phyloP scores from a whole-genome alignment of 2,797 vertebrate species.

The Falco cherrug region DNA sequence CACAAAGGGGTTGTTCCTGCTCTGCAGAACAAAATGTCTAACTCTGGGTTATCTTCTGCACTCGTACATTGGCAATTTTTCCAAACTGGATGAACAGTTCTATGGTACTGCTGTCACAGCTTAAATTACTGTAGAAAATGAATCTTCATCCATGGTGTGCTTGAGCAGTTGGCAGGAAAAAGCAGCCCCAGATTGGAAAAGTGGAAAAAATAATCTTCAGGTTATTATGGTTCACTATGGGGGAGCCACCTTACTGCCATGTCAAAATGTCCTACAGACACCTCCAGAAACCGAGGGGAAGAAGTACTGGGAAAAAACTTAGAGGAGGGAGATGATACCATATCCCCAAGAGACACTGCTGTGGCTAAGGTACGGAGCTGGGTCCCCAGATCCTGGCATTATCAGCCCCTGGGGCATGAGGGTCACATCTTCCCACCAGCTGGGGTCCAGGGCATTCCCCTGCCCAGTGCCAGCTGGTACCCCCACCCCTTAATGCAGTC shows the following conservation, averaged over 20 bases:
- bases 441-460: not conserved
- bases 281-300: not conserved
- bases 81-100: not conserved
- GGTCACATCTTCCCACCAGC: not conserved
- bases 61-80: not conserved
- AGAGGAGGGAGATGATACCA: not conserved
- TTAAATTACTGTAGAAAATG: not conserved
- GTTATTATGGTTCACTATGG: not conserved
- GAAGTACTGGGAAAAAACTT: not conserved
- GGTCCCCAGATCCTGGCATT: not conserved
- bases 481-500: accelerated
- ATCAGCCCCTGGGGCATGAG: not conserved
- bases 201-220: not conserved
- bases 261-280: not conserved
- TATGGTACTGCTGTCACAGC: not conserved
- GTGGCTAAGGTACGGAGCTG: not conserved
- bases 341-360: not conserved
- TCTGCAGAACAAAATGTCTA: not conserved
- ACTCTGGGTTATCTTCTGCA: not conserved
- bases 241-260: not conserved
- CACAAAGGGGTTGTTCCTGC: not conserved
- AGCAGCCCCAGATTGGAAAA: not conserved
- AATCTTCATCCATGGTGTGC: not conserved
- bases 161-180: not conserved
- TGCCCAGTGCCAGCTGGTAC: not conserved